These are phyloP conservation scores for Pluvialis apricaria DNA, from an alignment of 2,113 vertebrate genomes.

Conservation along the genomic window DNA sequence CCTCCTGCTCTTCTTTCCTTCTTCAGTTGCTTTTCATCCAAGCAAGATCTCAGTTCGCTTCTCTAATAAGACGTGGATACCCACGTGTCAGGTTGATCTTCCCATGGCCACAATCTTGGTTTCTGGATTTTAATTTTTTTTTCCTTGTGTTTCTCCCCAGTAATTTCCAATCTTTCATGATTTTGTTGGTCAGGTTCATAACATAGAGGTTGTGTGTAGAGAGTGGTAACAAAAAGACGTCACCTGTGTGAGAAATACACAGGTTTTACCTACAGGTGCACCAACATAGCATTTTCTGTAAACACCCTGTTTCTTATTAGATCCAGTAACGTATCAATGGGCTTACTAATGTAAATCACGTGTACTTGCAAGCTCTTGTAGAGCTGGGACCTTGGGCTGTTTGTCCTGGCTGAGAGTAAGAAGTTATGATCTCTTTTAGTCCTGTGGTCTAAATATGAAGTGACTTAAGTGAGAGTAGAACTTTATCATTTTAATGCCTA, in stretches of 20 bases:
- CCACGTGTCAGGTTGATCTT: background rate
- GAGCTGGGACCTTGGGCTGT: background rate
- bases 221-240: background rate
- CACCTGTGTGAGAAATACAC: background rate
- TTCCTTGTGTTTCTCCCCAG: background rate
- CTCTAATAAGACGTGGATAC: background rate
- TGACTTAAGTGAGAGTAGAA: background rate
- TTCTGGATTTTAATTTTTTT: background rate
- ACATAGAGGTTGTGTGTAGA: background rate
- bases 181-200: background rate
- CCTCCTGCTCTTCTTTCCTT: background rate
- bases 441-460: background rate
- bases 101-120: background rate
- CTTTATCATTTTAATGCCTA: background rate
- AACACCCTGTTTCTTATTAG: background rate
- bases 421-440: background rate
- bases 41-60: background rate
- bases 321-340: background rate
- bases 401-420: background rate
- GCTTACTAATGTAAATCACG: background rate
- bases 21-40: background rate
- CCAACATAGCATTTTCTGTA: background rate
- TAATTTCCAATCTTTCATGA: background rate
- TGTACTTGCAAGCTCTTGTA: background rate
- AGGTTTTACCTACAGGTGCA: background rate